Conservation (phyloP, 2,113 vertebrate genomes). For the Nyctibius bracteatus region DNA sequence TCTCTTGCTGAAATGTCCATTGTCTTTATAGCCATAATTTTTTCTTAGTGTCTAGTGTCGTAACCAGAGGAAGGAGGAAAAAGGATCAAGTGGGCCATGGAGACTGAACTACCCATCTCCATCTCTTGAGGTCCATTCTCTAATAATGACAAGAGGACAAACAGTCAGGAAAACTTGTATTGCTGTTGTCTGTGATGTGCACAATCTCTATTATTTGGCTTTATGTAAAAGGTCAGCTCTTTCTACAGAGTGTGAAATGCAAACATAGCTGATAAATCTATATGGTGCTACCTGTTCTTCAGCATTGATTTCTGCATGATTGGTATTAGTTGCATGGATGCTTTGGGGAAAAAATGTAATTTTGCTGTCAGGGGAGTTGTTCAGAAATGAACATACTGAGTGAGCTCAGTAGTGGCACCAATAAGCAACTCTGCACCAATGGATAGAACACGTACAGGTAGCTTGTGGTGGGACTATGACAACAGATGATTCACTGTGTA, state of each 20-base stretch:
- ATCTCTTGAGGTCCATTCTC: background rate
- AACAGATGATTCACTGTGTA: background rate
- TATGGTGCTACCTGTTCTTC: background rate
- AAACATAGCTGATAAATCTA: background rate
- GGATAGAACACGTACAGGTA: background rate
- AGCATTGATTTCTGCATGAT: background rate
- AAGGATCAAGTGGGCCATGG: background rate
- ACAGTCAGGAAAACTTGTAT: background rate
- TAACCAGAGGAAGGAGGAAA: background rate
- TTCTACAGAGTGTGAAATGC: background rate
- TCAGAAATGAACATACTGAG: background rate
- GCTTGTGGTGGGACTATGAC: background rate
- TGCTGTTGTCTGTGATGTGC: background rate
- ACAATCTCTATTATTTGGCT: background rate
- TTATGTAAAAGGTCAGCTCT: background rate
- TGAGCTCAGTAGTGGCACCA: background rate
- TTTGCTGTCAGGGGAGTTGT: background rate
- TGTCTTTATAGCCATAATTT: background rate
- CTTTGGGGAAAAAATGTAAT: background rate
- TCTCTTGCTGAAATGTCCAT: background rate
- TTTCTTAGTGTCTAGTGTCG: background rate
- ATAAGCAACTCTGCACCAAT: background rate
- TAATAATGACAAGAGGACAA: background rate
- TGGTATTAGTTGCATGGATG: background rate
- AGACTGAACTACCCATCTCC: background rate